phyloP scores from a whole-genome alignment of 2,888 invertebrate genomes.

The Meghimatium bilineatum region DNA sequence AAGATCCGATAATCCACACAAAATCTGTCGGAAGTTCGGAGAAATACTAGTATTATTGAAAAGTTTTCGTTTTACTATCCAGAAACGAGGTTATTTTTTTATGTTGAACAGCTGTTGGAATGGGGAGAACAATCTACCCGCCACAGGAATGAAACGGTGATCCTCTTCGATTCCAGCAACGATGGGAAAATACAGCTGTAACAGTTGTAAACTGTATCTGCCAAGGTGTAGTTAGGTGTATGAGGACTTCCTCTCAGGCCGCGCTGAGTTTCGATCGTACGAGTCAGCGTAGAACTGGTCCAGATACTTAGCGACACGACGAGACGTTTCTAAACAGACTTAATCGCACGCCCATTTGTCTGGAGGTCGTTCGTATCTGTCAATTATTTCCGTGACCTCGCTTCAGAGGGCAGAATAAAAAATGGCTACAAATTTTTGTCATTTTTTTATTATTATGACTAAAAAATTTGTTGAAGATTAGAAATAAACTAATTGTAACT shows the following conservation, averaged over 20 bases:
- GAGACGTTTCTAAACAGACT: not conserved
- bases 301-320: conserved; percentile 8
- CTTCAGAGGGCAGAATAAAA: not conserved
- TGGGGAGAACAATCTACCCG: not conserved
- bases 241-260: not conserved
- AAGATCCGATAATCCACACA: not conserved
- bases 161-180: not conserved
- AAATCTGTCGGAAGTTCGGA: not conserved
- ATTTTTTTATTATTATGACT: no score
- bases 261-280: not conserved
- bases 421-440: no score
- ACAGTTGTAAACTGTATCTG: not conserved
- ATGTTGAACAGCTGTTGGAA: conserved; percentile 18
- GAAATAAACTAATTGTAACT: no score
- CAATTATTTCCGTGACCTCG: not conserved
- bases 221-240: not conserved
- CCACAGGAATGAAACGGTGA: not conserved
- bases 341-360: conserved; percentile 15
- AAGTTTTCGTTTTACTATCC: not conserved
- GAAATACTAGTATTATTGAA: not conserved
- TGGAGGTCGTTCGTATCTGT: not conserved
- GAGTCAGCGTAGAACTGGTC: not conserved
- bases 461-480: no score
- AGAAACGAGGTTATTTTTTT: not conserved
- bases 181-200: conserved; percentile 1